Evolutionary conservation across 2,113 vertebrate species (phyloP), one percentile per base, ranked within the genome.

Genomic region (Bucco capensis): DNA sequence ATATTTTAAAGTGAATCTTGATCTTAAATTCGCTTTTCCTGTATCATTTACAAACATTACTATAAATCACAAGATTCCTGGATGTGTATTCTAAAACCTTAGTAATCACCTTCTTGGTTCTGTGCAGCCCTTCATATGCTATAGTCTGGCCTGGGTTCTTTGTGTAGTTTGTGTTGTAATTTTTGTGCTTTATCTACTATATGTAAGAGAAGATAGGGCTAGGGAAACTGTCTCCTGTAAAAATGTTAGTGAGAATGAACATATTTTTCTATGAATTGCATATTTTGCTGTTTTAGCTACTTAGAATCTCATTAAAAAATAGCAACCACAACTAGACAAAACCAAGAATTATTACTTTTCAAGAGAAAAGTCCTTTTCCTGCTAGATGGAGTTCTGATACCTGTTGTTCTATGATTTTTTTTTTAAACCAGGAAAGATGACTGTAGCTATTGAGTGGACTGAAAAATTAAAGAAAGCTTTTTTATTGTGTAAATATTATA

Each of bases 281-380:
- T 19, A 12, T 70, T 73, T 86, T 50, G 4, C 7, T 10, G 53
- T 84, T 87, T 51, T 60, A 70, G 12, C 42, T 56, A 22, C 5
- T 27, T 13, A 8, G 8, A 8, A n/a, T 37, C 7, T 58, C 14
- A 16, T 58, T 19, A 64, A 60, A 51, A 27, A 47, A 9, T 10
- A 51, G 25, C 4, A 31, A 46, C 35, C 3, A 35, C 7, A 83
- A 11, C 5, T 49, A 57, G 70, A 47, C 16, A 67, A 62, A 91
- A 44, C 4, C 2, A 38, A 60, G 18, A 51, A 89, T 31, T n/a
- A 0, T 0, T 35, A 2, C 1, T 53, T 72, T 38, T 47, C 12
- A 53, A 35, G 23, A n/a, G 15, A 80, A 12, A 56, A 50, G 14
- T n/a, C 6, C 9, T 62, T 74, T 22, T 74, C 4, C 28, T 65